These are phyloP conservation scores for Rhagoletis zephyria DNA, from an alignment of 1,140 invertebrate genomes.

Conservation along the genomic window DNA sequence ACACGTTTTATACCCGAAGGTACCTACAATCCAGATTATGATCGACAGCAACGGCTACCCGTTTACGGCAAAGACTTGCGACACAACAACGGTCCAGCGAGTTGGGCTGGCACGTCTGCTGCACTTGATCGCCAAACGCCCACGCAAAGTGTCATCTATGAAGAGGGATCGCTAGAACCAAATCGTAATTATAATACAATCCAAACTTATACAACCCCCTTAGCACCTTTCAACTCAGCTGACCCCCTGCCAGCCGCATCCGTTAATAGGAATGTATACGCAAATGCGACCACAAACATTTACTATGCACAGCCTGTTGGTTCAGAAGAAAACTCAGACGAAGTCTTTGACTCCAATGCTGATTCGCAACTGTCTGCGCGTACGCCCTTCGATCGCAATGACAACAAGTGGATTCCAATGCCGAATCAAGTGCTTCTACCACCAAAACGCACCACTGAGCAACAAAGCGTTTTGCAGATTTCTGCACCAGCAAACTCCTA, in stretches of 20 bases:
- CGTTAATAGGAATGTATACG: not conserved
- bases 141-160: constrained; percentile 63
- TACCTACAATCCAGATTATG: not conserved
- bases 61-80: too few relatives aligned
- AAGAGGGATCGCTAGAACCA: constrained; percentile 66
- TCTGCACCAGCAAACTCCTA: not conserved
- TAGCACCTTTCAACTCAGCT: constrained; percentile 62
- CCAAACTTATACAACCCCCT: constrained; percentile 60
- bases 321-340: constrained; percentile 53
- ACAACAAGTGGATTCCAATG: constrained; percentile 16
- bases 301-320: constrained; percentile 65
- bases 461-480: not conserved
- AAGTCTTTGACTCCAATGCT: constrained; percentile 46
- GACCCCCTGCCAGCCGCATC: not conserved
- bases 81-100: not conserved
- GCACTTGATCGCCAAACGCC: constrained; percentile 56
- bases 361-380: not conserved
- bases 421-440: constrained; percentile 48
- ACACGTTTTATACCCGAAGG: constrained; percentile 52
- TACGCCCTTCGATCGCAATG: constrained; percentile 3
- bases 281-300: constrained; percentile 55
- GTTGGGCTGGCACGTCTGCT: constrained; percentile 61
- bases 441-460: constrained; percentile 43
- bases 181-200: constrained; percentile 69
- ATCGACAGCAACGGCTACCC: not conserved